Base-by-base conservation (phyloP, 2,888 invertebrate genomes). In the Artemia sinica region DNA sequence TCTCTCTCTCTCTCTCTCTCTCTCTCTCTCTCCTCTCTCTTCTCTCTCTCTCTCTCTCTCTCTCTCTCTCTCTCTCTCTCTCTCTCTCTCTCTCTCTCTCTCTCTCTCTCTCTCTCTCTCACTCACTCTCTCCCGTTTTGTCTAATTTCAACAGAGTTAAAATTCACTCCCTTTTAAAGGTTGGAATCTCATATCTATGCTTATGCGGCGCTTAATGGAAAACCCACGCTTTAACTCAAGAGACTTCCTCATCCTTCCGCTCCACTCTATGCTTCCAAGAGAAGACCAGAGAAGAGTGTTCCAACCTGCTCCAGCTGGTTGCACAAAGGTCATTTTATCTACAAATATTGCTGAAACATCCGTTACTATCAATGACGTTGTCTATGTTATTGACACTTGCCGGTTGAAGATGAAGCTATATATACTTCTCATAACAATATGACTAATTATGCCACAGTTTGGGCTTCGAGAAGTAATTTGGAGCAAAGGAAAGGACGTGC, bases 281-380 rank as follows among this genome's bases (percentile, higher is more conserved):
- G 93, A 93, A 72, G 97, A 97, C 76, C 97, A 98, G 79, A 85
- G 88, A 72, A 85, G 84, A 75, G 96, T 97, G 11, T 98, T 98
- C 77, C 85, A 91, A 49, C 84, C 88, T 0, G 91, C 92, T 0
- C 88, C 91, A 0, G 80, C 83, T 0, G 86, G 87, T 8, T 85
- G 93, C 8, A 91, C 88, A 3, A 96, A 96, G 83, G 88, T 97
- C 69, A 97, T 98, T 75, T 79, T 98, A 14, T 88, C 96, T 0
- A 98, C 98, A 4, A 98, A 98, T 78, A 96, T 98, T 75, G 97
- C 97, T 0, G 98, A 98, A 80, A 93, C 96, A 0, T 94, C 94
- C 8, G 91, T 98, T 73, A 98, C 97, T 0, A 98, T 98, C 73
- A 90, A 98, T 78, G 98, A 98, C 76, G 93, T 98, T 3, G 95